Evolutionary conservation across 2,888 invertebrate species (phyloP).

Genomic region (Onchidella celtica): DNA sequence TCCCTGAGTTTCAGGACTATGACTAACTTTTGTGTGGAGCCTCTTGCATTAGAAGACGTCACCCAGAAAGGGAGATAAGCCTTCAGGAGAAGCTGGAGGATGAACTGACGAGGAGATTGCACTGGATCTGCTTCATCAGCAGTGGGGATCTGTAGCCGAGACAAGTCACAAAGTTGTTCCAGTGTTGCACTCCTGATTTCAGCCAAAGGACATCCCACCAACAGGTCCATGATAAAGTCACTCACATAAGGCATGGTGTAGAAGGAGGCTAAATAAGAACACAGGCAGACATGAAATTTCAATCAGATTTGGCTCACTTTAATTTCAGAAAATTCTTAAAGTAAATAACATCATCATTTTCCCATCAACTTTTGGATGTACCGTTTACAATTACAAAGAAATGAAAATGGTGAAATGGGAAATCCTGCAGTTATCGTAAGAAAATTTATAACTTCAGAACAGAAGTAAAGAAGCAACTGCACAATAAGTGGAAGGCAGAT

Average conservation of each 20-base stretch:
- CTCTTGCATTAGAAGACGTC: conserved; percentile 79
- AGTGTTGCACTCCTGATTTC: conserved; percentile 79
- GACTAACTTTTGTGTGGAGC: conserved; percentile 79
- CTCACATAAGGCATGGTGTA: conserved; percentile 79
- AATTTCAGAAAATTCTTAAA: too few relatives aligned
- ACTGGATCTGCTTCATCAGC: conserved; percentile 50
- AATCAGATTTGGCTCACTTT: too few relatives aligned
- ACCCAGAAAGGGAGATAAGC: conserved; percentile 82
- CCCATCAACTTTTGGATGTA: too few relatives aligned
- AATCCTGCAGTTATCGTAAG: too few relatives aligned
- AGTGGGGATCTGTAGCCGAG: conserved; percentile 67
- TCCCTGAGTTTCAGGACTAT: too few relatives aligned
- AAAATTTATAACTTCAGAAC: too few relatives aligned
- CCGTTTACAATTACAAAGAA: too few relatives aligned
- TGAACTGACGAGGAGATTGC: conserved; percentile 77
- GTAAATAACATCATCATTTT: too few relatives aligned
- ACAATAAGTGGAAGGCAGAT: too few relatives aligned
- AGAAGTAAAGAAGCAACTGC: too few relatives aligned
- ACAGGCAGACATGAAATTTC: too few relatives aligned
- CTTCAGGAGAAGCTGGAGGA: conserved; percentile 79
- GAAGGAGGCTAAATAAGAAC: conserved; percentile 79
- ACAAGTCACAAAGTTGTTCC: conserved; percentile 80
- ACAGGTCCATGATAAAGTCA: conserved; percentile 81
- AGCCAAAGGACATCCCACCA: conserved; percentile 79
- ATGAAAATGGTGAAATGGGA: too few relatives aligned